These are phyloP conservation scores for Volucella bombylans DNA, from an alignment of 2,888 invertebrate genomes.

Conservation along the genomic window DNA sequence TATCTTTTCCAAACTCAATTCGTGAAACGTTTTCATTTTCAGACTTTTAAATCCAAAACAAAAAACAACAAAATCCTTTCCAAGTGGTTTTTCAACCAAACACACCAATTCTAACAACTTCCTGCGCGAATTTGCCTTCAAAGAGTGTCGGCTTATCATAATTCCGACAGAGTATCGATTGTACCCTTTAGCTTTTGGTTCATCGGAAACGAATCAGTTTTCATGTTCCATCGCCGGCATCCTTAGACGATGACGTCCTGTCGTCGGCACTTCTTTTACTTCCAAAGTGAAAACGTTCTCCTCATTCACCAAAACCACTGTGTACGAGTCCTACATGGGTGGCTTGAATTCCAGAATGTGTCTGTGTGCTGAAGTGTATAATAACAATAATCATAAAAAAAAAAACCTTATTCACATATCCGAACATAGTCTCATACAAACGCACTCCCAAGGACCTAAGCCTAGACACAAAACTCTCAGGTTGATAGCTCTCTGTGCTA, in stretches of 20 bases:
- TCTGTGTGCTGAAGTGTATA: conserved; percentile 40
- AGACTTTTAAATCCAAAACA: not conserved
- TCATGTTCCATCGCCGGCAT: conserved; percentile 66
- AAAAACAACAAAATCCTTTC: not conserved
- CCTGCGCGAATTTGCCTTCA: conserved; percentile 66
- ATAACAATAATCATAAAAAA: conserved; percentile 71
- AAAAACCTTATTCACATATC: conserved; percentile 56
- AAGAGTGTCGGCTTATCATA: conserved; percentile 70
- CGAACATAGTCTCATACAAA: conserved; percentile 29
- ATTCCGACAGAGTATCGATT: conserved; percentile 71
- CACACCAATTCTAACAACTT: conserved; percentile 65
- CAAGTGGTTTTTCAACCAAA: not conserved
- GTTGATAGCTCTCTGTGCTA: conserved; percentile 38
- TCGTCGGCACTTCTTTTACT: conserved; percentile 58
- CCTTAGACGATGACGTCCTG: conserved; percentile 56
- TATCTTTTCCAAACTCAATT: no score
- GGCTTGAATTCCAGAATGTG: not conserved
- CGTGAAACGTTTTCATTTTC: not conserved
- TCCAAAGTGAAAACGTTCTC: conserved; percentile 36
- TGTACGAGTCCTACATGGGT: not conserved
- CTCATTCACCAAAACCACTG: conserved; percentile 39
- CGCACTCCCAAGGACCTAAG: not conserved
- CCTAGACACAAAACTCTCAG: conserved; percentile 45
- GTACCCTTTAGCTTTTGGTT: conserved; percentile 74
- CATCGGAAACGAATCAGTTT: conserved; percentile 74